Evolutionary conservation across 1,140 invertebrate species (phyloP).

Genomic region (Drusus annulatus): DNA sequence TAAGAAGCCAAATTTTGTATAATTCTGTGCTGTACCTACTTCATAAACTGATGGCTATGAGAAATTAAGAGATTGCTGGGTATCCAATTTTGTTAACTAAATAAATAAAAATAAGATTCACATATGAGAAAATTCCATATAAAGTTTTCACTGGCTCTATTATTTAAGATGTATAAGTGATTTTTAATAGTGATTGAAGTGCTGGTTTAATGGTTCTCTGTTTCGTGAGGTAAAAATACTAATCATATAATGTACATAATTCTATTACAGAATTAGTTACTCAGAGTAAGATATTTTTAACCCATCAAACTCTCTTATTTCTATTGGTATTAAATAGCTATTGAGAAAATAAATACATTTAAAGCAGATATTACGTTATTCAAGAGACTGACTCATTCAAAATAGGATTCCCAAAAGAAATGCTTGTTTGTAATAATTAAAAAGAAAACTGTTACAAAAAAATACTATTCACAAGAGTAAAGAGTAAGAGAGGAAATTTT

Average conservation of each 20-base stretch:
- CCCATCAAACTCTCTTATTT: neutral
- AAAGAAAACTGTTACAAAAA: too few species aligned
- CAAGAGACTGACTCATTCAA: too few species aligned
- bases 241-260: too few species aligned
- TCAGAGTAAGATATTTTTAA: neutral
- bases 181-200: too few species aligned
- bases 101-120: slow-evolving; percentile 34
- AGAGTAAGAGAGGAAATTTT: too few species aligned
- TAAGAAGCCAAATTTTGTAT: slow-evolving; percentile 46
- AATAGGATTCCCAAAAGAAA: too few species aligned
- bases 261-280: too few species aligned
- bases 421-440: too few species aligned
- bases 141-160: neutral
- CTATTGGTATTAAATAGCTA: neutral
- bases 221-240: too few species aligned
- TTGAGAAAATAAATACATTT: neutral
- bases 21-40: slow-evolving; percentile 55
- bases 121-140: slow-evolving; percentile 36
- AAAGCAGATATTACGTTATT: neutral
- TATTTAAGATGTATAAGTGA: too few species aligned
- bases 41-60: slow-evolving; percentile 50
- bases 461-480: too few species aligned
- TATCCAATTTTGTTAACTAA: slow-evolving; percentile 53
- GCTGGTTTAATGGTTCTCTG: too few species aligned
- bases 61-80: slow-evolving; percentile 53